phyloP scores from a whole-genome alignment of 2,113 vertebrate genomes.

The Macheiramphus alcinus region DNA sequence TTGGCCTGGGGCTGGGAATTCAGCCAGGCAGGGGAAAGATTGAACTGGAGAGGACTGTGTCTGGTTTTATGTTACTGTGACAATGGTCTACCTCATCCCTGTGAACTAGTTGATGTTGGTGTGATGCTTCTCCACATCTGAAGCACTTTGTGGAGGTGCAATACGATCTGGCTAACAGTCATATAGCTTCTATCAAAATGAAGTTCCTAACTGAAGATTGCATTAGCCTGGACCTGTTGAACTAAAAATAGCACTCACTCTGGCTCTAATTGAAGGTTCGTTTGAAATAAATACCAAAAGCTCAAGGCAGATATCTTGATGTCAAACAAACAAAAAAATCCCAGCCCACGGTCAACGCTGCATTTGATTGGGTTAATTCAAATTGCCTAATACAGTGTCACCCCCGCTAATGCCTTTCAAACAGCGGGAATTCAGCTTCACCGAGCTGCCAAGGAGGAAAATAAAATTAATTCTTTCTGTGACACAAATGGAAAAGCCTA shows the following conservation, averaged over 20 bases:
- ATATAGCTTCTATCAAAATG: accelerated
- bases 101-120: accelerated
- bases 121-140: accelerated
- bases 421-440: neutral
- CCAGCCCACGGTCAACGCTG: accelerated
- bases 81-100: accelerated
- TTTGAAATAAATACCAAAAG: neutral
- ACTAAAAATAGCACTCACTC: neutral
- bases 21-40: neutral
- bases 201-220: no score
- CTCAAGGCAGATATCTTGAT: neutral
- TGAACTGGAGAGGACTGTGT: no score
- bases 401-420: neutral
- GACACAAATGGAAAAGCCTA: neutral
- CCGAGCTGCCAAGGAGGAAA: neutral
- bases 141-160: accelerated
- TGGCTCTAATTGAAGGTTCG: accelerated
- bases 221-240: neutral
- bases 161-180: accelerated
- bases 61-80: accelerated
- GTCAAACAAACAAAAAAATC: neutral
- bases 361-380: neutral
- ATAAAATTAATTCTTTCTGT: neutral
- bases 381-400: accelerated
- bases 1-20: neutral